Base-by-base conservation (phyloP, 1,140 invertebrate species). In the Macrobrachium rosenbergii region DNA sequence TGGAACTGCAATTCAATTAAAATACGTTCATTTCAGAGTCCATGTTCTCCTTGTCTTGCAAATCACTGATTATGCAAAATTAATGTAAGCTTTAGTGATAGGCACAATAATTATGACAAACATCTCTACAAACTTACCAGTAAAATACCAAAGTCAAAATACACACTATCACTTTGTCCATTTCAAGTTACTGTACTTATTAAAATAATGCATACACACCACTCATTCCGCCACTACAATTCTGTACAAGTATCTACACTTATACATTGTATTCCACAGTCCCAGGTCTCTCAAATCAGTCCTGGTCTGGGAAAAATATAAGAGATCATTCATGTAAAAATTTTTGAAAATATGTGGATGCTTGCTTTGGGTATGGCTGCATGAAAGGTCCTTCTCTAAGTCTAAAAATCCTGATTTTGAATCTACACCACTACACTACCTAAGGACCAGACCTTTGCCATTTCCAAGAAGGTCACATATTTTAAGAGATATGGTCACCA, bases 221-320 rank as follows among this genome's bases (percentile, higher is more conserved):
- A 82, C 81, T 82, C 81, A 82, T 23, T 73, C n/a, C 67, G 64
- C 59, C 72, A 72, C 58, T 82, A 82, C 17, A 82, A 82, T 82
- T 64, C 81, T 82, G 81, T 82, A 82, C 81, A 82, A 63, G 64
- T 82, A 82, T 82, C 81, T 82, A 82, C 81, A 82, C 81, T 69
- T 82, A 82, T 67, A 59, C 45, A 23, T 82, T 82, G 43, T 19
- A 23, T 64, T 67, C 64, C 67, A 17, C 52, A 52, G 64, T 67
- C 81, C 72, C 37, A 82, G 45, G 21, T 43, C 14, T 58, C 37
- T 17, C 77, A 62, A 59, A 63, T 17, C 23, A 62, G 21, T 58
- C 37, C 77, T 62, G 77, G n/a, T 80, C 77, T 62, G 77, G 77
- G 59, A 58, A 64, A 23, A 62, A 28, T 23, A 80, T 11, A 64